Percentiles rank a stretch among this genome's conserved stretches.
phyloP scores from a whole-genome alignment of 2,888 invertebrate species.

The Diarsia mendica region DNA sequence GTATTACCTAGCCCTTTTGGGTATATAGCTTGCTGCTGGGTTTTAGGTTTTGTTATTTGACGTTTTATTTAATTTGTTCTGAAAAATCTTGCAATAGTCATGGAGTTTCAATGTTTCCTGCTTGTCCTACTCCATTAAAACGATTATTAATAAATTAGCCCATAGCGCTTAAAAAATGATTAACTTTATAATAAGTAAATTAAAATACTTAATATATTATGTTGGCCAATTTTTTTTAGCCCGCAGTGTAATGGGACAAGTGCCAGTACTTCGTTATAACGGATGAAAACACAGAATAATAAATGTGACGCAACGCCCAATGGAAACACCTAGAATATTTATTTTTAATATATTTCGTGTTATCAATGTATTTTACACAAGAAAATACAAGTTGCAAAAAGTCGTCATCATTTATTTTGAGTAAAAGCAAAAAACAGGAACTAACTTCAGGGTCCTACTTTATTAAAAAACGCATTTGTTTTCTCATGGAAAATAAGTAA shows the following conservation, averaged over 20 bases:
- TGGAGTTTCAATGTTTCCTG: not conserved
- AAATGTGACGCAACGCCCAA: conserved; percentile 74
- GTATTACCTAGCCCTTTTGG: not conserved
- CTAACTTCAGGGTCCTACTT: not conserved
- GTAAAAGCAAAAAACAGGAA: not conserved
- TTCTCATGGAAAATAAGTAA: not conserved
- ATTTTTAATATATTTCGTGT: conserved; percentile 39
- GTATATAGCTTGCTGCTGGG: not conserved
- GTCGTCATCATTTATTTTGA: conserved; percentile 26
- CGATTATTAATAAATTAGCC: not conserved
- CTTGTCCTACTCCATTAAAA: not conserved
- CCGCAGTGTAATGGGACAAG: conserved; percentile 71
- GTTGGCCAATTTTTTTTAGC: conserved; percentile 47
- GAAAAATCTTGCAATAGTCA: not conserved
- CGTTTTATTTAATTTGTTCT: not conserved
- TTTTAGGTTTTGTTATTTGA: not conserved
- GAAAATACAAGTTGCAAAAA: conserved; percentile 20
- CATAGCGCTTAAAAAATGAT: not conserved
- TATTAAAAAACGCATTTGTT: not conserved
- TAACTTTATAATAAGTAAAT: too few species aligned
- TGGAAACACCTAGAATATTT: conserved; percentile 73
- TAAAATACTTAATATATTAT: too few species aligned
- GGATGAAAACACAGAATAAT: conserved; percentile 68
- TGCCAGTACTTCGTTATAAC: conserved; percentile 79
- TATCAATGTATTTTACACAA: conserved; percentile 8